These are phyloP conservation scores for Falco novaeseelandiae DNA, from an alignment of 2,797 vertebrate genomes.

Conservation along the genomic window DNA sequence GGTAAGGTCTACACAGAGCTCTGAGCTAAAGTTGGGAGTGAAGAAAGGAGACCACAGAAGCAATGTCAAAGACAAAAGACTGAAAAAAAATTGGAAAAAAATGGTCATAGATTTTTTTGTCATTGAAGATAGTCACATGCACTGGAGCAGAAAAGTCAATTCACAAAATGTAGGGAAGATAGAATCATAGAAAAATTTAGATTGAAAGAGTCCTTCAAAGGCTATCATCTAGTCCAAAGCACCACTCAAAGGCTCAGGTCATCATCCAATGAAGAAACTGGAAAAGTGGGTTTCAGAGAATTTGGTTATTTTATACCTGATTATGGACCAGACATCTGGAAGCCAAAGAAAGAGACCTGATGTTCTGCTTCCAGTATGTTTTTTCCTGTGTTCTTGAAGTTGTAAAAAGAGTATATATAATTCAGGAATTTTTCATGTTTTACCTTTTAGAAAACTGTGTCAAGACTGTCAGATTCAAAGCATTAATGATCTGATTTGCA, in stretches of 20 bases:
- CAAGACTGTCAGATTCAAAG: constrained; percentile 24
- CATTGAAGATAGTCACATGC: neutral
- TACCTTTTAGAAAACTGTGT: neutral
- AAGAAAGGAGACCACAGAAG: neutral
- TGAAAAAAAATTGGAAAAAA: too few relatives aligned
- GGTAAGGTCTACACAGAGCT: neutral
- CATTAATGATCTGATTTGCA: constrained; percentile 56
- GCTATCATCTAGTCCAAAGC: neutral
- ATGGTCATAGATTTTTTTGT: accelerated
- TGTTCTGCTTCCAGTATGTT: neutral
- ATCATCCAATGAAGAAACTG: neutral
- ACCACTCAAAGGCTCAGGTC: neutral
- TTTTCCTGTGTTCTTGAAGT: neutral
- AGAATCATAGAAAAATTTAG: neutral
- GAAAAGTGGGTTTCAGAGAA: neutral
- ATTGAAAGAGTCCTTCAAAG: neutral
- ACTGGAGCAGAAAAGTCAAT: neutral
- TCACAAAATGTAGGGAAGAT: neutral
- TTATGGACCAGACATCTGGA: neutral
- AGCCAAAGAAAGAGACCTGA: neutral
- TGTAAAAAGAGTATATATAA: neutral
- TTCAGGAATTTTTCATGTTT: neutral
- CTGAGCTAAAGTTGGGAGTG: neutral
- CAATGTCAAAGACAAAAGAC: neutral
- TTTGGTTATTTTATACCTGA: neutral